Conservation (phyloP, 2,888 invertebrate genomes). For the Lasioglossum marginatum region DNA sequence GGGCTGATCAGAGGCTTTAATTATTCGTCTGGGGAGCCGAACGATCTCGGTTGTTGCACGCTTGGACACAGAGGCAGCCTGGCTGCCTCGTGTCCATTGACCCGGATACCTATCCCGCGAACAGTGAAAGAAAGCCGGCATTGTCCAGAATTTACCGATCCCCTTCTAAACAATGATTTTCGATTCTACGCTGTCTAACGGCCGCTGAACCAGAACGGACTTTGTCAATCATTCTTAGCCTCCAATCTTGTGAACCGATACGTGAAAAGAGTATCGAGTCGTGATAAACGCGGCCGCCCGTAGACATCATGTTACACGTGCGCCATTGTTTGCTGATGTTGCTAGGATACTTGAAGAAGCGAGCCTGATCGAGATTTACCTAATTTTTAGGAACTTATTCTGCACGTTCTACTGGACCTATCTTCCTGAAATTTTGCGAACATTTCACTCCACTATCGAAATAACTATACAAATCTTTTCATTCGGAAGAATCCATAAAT, state of each 20-base stretch:
- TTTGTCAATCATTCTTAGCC: conserved; percentile 6
- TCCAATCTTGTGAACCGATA: background rate
- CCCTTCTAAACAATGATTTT: conserved; percentile 27
- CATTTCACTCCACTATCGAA: background rate
- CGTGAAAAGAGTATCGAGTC: background rate
- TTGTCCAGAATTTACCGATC: conserved; percentile 21
- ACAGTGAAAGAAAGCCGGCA: conserved; percentile 1
- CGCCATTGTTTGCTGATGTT: background rate
- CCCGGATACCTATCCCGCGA: conserved; percentile 24
- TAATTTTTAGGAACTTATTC: background rate
- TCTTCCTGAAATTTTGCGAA: background rate
- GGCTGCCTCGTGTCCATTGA: conserved; percentile 19
- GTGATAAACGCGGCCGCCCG: background rate
- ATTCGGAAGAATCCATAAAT: too few species aligned
- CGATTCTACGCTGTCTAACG: background rate
- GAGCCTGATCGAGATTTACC: background rate
- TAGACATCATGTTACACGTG: background rate
- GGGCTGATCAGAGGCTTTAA: conserved; percentile 39
- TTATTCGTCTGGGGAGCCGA: conserved; percentile 46
- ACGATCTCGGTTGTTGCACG: conserved; percentile 34
- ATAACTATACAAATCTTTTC: background rate
- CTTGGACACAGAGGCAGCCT: background rate
- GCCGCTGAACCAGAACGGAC: background rate
- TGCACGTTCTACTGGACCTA: background rate
- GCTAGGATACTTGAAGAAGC: background rate